phyloP scores from a whole-genome alignment of 1,140 invertebrate species.

The Drosophila eugracilis region DNA sequence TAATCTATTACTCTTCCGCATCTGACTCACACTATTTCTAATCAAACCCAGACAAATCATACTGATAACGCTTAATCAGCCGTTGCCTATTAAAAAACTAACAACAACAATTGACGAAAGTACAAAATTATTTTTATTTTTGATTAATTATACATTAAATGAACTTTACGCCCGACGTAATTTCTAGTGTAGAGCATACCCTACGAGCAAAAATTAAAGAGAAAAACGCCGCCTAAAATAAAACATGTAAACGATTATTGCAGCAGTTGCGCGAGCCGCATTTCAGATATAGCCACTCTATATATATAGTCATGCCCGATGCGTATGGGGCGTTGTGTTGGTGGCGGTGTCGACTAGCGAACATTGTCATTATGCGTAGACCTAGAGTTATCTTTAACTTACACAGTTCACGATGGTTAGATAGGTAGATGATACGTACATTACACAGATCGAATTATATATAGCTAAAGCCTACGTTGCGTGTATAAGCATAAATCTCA shows the following conservation, averaged over 20 bases:
- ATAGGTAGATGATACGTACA: constrained; percentile 53
- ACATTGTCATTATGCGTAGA: constrained; percentile 72
- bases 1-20: no score
- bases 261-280: constrained; percentile 45
- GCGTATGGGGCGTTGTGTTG: constrained; percentile 18
- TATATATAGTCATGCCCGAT: constrained; percentile 22
- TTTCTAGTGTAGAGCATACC: constrained; percentile 26
- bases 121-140: constrained; percentile 71
- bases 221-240: constrained; percentile 37
- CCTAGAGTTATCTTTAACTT: constrained; percentile 62
- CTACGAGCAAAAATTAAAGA: constrained; percentile 31
- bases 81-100: neutral
- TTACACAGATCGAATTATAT: constrained; percentile 46
- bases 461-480: constrained; percentile 56
- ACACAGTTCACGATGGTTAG: constrained; percentile 59
- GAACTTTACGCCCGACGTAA: constrained; percentile 44
- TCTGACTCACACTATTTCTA: constrained; percentile 25
- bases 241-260: constrained; percentile 39
- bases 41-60: constrained; percentile 20
- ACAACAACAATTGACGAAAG: constrained; percentile 51
- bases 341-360: constrained; percentile 57
- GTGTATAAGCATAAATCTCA: constrained; percentile 72
- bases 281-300: constrained; percentile 55
- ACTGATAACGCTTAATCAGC: constrained; percentile 6
- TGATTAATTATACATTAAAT: constrained; percentile 37